Percentiles rank a stretch among this genome's conserved stretches.
These are phyloP conservation scores for Gryllus longicercus DNA, from an alignment of 2,888 invertebrate species.

Conservation along the genomic window DNA sequence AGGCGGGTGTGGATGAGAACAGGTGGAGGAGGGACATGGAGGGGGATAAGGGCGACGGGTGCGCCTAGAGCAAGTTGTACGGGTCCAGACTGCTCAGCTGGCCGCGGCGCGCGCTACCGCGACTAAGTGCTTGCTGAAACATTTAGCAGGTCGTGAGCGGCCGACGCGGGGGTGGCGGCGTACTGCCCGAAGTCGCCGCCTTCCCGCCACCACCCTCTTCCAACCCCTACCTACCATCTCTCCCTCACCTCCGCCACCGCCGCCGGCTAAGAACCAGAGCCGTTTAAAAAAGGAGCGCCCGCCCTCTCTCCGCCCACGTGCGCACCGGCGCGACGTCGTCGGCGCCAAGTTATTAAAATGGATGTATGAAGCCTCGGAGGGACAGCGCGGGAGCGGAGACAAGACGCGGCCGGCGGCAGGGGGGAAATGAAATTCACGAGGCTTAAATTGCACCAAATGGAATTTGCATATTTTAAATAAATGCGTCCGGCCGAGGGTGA, in stretches of 20 bases:
- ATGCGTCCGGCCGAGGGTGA: not conserved
- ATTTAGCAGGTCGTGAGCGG: not conserved
- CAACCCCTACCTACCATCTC: not conserved
- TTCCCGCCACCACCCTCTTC: not conserved
- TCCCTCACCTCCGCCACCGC: not conserved
- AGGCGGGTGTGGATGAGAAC: too few species aligned
- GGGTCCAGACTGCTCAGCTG: too few species aligned
- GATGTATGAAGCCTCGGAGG: not conserved
- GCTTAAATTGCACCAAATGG: slow-evolving; percentile 1
- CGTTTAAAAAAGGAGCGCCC: not conserved
- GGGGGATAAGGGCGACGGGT: too few species aligned
- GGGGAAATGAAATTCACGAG: not conserved
- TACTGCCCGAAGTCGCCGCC: not conserved
- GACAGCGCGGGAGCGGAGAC: not conserved
- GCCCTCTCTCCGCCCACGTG: not conserved
- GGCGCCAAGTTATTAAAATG: not conserved
- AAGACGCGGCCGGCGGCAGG: not conserved
- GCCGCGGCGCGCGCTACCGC: not conserved
- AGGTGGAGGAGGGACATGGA: too few species aligned
- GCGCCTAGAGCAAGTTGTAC: too few species aligned
- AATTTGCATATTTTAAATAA: slow-evolving; percentile 17
- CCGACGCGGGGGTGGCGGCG: not conserved
- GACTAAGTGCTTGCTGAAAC: slow-evolving; percentile 17
- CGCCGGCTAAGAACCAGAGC: not conserved
- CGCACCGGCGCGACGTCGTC: not conserved